These are phyloP conservation scores for Bugula neritina DNA, from an alignment of 2,888 invertebrate species.

Conservation along the genomic window DNA sequence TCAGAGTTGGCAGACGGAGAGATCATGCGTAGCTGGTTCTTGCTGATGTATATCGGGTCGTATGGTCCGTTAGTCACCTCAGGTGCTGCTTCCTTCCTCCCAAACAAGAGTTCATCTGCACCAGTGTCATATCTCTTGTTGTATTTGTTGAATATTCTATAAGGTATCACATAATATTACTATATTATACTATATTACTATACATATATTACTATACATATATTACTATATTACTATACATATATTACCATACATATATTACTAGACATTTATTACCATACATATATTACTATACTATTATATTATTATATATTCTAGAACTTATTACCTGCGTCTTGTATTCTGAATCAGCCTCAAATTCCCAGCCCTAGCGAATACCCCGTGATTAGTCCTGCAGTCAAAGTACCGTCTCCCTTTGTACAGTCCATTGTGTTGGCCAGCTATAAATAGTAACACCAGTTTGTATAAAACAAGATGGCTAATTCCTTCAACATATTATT, in stretches of 20 bases:
- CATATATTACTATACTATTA: too few relatives aligned
- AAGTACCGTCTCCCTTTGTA: constrained; percentile 46
- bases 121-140: constrained; percentile 33
- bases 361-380: constrained; percentile 45
- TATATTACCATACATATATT: too few relatives aligned
- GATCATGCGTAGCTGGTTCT: neutral
- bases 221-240: too few relatives aligned
- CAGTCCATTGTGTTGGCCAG: constrained; percentile 48
- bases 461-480: too few relatives aligned
- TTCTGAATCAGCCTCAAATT: constrained; percentile 45
- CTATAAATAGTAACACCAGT: constrained; percentile 37
- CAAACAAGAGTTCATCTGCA: constrained; percentile 39
- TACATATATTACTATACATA: too few relatives aligned
- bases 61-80: constrained; percentile 36
- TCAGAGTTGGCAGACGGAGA: neutral
- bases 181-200: too few relatives aligned
- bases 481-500: too few relatives aligned
- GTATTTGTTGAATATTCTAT: constrained; percentile 41
- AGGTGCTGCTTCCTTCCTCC: constrained; percentile 34
- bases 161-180: too few relatives aligned
- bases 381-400: constrained; percentile 40
- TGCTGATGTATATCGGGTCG: constrained; percentile 34
- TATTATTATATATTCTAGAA: too few relatives aligned
- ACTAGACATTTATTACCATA: too few relatives aligned
- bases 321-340: constrained; percentile 34